Conservation (phyloP, 1,140 invertebrate species). For the Drosophila hydei region DNA sequence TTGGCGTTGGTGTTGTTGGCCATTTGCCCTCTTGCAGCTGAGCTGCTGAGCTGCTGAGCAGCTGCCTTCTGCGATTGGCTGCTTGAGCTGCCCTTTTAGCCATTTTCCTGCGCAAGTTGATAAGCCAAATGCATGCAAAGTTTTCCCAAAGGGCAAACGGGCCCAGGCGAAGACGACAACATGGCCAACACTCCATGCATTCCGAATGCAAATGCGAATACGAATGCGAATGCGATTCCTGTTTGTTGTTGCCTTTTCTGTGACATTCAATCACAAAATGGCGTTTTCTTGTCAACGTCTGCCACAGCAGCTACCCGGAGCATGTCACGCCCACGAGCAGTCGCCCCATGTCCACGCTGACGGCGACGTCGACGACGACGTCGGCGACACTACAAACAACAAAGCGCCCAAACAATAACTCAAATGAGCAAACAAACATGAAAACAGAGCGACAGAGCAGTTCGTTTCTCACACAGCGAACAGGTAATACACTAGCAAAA, state of each 20-base stretch:
- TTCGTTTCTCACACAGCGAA: constrained; percentile 15
- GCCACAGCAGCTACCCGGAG: constrained; percentile 56
- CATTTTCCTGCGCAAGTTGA: constrained; percentile 75
- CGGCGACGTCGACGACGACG: constrained; percentile 26
- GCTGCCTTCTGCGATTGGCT: constrained; percentile 72
- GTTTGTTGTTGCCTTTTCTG: constrained; percentile 51
- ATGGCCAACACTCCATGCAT: constrained; percentile 19
- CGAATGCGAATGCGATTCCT: constrained; percentile 15
- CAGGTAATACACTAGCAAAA: constrained; percentile 47
- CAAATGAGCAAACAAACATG: constrained; percentile 76
- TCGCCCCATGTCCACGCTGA: constrained; percentile 25
- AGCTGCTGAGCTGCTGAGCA: constrained; percentile 19
- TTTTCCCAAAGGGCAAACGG: constrained; percentile 34
- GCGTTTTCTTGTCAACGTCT: constrained; percentile 83
- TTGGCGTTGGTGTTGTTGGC: constrained; percentile 57
- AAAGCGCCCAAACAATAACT: constrained; percentile 70
- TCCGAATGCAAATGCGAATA: not conserved
- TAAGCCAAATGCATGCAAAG: constrained; percentile 72
- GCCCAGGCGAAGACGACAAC: constrained; percentile 35
- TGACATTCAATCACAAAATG: constrained; percentile 83
- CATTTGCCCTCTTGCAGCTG: constrained; percentile 59
- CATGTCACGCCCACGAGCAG: constrained; percentile 64
- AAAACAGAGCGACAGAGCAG: constrained; percentile 14
- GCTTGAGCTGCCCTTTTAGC: constrained; percentile 76
- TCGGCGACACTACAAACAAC: constrained; percentile 64